Percentiles rank a stretch among this genome's conserved stretches.
Evolutionary conservation across 2,797 vertebrate species (phyloP).

Genomic region (Euthynnus affinis): DNA sequence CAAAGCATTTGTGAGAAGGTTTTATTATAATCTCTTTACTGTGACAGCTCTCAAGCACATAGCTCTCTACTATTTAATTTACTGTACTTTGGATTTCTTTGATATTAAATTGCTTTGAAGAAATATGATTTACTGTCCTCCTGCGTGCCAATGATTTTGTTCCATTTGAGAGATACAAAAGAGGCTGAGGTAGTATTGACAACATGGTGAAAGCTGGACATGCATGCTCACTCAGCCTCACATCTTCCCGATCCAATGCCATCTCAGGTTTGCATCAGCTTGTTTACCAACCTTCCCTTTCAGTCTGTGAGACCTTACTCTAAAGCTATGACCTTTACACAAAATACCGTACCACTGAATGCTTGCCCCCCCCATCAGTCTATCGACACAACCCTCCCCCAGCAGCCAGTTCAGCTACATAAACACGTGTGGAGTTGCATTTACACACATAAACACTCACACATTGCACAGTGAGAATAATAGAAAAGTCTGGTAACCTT

Average conservation of each 20-base stretch:
- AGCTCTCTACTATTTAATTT: slow-evolving; percentile 65
- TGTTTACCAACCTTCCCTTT: slow-evolving; percentile 69
- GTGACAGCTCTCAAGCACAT: slow-evolving; percentile 67
- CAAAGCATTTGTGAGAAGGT: slow-evolving; percentile 36
- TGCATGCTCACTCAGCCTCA: slow-evolving; percentile 30
- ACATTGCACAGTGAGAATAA: slow-evolving; percentile 22
- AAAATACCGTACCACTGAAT: slow-evolving; percentile 28
- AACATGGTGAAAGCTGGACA: slow-evolving; percentile 46
- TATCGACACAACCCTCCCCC: slow-evolving; percentile 20
- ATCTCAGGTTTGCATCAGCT: slow-evolving; percentile 59
- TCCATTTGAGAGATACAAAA: slow-evolving; percentile 55
- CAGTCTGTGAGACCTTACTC: slow-evolving; percentile 52
- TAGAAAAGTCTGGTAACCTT: slow-evolving; percentile 57
- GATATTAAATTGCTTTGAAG: slow-evolving; percentile 77
- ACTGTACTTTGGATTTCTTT: slow-evolving; percentile 67
- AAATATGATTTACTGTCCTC: slow-evolving; percentile 46
- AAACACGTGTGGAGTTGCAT: slow-evolving; percentile 14
- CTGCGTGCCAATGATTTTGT: slow-evolving; percentile 73
- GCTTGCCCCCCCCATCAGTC: slow-evolving; percentile 39
- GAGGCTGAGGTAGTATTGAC: slow-evolving; percentile 57
- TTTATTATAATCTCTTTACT: slow-evolving; percentile 57
- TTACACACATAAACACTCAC: slow-evolving; percentile 6
- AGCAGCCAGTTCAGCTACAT: slow-evolving; percentile 30
- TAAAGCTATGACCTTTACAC: slow-evolving; percentile 68
- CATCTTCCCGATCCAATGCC: slow-evolving; percentile 54